Evolutionary conservation across 2,113 vertebrate species (phyloP).

Genomic region (Oenanthe melanoleuca): DNA sequence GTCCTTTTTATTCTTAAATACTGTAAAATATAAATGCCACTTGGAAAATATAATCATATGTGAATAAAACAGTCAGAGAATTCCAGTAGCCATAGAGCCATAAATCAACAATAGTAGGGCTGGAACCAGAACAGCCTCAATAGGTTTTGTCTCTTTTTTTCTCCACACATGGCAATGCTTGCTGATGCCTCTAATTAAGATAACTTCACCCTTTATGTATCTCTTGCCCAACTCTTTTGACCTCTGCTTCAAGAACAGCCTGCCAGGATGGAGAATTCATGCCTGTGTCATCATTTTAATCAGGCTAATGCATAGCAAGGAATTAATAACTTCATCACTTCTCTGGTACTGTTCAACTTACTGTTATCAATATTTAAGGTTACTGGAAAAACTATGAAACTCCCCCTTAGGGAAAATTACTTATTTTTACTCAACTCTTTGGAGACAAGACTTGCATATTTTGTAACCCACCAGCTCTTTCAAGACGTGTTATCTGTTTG

Average conservation of each 20-base stretch:
- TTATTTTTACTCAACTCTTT: background rate
- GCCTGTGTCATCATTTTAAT: background rate
- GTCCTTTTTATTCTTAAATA: background rate
- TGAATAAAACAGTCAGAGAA: background rate
- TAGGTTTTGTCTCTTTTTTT: background rate
- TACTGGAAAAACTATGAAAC: background rate
- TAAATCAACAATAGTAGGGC: background rate
- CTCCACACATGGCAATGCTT: background rate
- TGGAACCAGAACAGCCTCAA: background rate
- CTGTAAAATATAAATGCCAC: background rate
- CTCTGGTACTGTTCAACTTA: background rate
- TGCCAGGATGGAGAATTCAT: background rate
- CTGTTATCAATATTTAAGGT: background rate
- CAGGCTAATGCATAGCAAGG: background rate
- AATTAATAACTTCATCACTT: constrained; percentile 1
- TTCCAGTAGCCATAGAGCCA: background rate
- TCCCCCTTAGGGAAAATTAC: background rate
- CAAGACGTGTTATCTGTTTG: background rate
- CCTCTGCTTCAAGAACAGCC: background rate
- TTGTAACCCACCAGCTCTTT: background rate
- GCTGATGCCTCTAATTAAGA: background rate
- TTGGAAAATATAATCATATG: background rate
- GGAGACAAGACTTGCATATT: background rate
- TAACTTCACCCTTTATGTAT: background rate
- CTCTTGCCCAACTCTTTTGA: background rate